Evolutionary conservation across 2,113 vertebrate genomes (phyloP).

Genomic region (Tychaedon coryphoeus): DNA sequence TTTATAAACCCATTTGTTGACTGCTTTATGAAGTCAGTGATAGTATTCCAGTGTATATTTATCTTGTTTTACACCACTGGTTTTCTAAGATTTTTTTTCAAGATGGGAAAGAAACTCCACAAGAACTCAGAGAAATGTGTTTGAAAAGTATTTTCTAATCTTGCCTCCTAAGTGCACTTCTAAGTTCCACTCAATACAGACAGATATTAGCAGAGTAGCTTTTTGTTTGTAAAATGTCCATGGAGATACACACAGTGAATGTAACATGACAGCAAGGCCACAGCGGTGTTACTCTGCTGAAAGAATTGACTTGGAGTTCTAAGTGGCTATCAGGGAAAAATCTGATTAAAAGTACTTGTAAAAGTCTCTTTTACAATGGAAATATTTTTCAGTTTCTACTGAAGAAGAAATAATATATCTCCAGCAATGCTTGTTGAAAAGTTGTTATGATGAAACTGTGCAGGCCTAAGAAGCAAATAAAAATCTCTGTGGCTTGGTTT

Average conservation of each 20-base stretch:
- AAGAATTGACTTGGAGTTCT: not conserved
- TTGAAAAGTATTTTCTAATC: not conserved
- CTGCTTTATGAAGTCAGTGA: not conserved
- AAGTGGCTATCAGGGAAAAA: not conserved
- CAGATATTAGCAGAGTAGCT: not conserved
- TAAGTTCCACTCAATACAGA: not conserved
- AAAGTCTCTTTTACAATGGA: not conserved
- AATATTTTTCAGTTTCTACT: not conserved
- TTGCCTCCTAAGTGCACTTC: not conserved
- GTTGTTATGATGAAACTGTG: not conserved
- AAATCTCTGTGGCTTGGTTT: not conserved
- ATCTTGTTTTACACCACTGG: not conserved
- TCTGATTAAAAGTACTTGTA: not conserved
- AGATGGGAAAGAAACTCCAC: accelerated
- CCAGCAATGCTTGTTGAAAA: not conserved
- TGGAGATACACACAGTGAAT: not conserved
- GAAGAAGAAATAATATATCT: not conserved
- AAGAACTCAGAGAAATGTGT: not conserved
- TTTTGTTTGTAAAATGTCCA: not conserved
- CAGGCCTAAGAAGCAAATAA: not conserved
- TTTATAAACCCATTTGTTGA: not conserved
- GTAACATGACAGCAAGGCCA: not conserved
- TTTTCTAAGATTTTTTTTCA: not conserved
- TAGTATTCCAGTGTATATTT: not conserved
- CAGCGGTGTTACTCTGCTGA: not conserved